These are phyloP conservation scores for Numenius phaeopus DNA, from an alignment of 2,797 vertebrate genomes.

Conservation along the genomic window DNA sequence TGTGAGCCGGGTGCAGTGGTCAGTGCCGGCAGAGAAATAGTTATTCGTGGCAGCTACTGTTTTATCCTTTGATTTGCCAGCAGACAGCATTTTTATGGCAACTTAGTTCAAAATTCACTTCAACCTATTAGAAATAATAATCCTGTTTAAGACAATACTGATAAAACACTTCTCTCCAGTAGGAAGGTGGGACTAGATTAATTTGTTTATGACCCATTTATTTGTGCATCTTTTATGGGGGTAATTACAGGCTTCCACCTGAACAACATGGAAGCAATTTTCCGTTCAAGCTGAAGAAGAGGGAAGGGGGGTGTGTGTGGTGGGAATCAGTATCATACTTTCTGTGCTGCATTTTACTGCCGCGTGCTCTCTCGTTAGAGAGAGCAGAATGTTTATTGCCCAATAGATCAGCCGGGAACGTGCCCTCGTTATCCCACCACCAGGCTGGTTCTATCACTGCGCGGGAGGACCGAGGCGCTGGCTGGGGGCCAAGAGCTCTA, in stretches of 20 bases:
- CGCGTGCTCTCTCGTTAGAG: constrained; percentile 81
- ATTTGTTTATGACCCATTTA: neutral
- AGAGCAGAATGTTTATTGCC: constrained; percentile 31
- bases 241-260: constrained; percentile 82
- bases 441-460: neutral
- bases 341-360: constrained; percentile 82
- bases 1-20: neutral
- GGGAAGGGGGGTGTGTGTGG: constrained; percentile 79
- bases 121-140: neutral
- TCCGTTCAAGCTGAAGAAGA: constrained; percentile 80
- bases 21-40: rapidly evolving
- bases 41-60: neutral
- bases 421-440: neutral
- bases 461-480: rapidly evolving
- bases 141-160: neutral
- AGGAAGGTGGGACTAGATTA: neutral
- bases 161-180: neutral
- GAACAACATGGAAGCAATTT: constrained; percentile 73
- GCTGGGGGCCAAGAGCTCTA: neutral
- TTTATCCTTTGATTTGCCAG: neutral
- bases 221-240: constrained; percentile 72
- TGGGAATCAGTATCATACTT: constrained; percentile 62
- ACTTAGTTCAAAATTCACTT: neutral
- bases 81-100: neutral
- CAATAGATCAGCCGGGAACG: neutral